Evolutionary conservation across 2,888 invertebrate species (phyloP), one percentile per base, ranked within the genome.

Genomic region (Netelia fuscicornis): DNA sequence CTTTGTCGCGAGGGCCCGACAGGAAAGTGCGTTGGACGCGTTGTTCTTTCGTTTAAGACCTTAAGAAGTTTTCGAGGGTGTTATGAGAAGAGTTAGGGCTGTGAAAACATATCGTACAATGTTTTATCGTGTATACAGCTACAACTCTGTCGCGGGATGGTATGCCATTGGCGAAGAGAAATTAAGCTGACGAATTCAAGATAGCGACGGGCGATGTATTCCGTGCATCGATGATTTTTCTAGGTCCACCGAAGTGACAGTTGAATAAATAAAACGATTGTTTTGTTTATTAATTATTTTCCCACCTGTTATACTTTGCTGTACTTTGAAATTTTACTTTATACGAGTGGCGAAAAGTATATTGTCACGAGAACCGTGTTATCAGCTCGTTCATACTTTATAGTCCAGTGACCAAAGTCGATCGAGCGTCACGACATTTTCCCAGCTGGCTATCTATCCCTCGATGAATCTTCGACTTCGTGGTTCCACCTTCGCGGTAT

Each of bases 391-490:
- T 48, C 42, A 42, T 30, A 25, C 1, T 70, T 70, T 52, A 37
- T 20, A 48, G 71, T 48, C 52, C 75, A 54, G 62, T 77, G 60
- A 68, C 65, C 25, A 9, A 37, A 20, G 48, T 79, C 71, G 85
- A 82, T 85, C 75, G 79, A 77, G 72, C 65, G 80, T 80, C 83
- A 83, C 85, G 83, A 83, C 83, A 70, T 83, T 85, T 85, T 81
- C 85, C 60, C 76, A 9, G 65, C 54, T 65, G 13, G 44, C 76
- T 67, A 78, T 86, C 71, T 84, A 84, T 84, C 84, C 77, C 64
- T 52, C 70, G 65, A 42, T 37, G 70, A 64, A 84, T 84, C 84
- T 86, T 75, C 67, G n/a, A 54, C n/a, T 44, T 42, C 52, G 58
- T 48, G 23, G 54, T 42, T 64, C 8, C 3, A 13, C 62, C 72